These are phyloP conservation scores for Magallana angulata DNA, from an alignment of 1,140 invertebrate species.

Conservation along the genomic window DNA sequence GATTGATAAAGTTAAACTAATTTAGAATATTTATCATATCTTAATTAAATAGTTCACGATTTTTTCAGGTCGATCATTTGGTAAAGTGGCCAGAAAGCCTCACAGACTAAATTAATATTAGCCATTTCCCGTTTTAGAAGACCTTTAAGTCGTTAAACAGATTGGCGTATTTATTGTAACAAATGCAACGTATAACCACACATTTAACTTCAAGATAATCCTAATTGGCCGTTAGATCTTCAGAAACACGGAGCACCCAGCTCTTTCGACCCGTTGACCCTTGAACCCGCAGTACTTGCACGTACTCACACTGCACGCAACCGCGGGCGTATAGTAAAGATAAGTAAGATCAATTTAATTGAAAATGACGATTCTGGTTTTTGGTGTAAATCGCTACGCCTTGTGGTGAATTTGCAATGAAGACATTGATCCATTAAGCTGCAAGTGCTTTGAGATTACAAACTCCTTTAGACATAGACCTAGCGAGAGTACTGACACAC, in stretches of 20 bases:
- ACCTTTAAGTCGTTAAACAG: background rate
- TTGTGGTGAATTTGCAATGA: background rate
- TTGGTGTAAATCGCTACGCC: constrained; percentile 21
- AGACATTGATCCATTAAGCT: constrained; percentile 25
- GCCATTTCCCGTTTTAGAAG: no score
- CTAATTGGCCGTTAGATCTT: background rate
- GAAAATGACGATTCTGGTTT: constrained; percentile 11
- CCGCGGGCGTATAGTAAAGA: background rate
- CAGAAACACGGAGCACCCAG: background rate
- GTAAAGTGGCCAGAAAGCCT: no score
- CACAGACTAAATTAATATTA: no score
- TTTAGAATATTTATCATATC: background rate
- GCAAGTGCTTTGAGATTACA: constrained; percentile 8
- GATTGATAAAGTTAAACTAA: background rate
- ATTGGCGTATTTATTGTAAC: background rate
- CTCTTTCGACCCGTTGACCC: background rate
- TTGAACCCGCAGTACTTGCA: background rate
- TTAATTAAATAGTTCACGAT: background rate
- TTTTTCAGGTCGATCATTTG: no score
- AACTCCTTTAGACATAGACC: background rate
- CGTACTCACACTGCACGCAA: background rate
- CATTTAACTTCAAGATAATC: background rate
- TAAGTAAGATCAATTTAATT: constrained; percentile 6
- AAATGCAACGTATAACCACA: background rate
- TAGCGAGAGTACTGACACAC: background rate